Conservation (phyloP, 2,113 vertebrate genomes). For the Acrocephalus kingi region DNA sequence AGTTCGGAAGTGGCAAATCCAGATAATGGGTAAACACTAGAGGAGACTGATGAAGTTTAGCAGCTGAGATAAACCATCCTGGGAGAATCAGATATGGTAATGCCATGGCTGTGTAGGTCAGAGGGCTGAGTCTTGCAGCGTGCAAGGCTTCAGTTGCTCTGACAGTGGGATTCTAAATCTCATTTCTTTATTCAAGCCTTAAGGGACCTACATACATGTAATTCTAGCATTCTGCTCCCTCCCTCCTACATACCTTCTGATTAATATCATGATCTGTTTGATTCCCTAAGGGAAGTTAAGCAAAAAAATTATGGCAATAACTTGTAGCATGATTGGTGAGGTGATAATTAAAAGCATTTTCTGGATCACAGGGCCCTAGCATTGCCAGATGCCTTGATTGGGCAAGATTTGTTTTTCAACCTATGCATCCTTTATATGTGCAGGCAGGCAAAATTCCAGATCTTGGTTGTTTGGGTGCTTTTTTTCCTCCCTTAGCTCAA, state of each 20-base stretch:
- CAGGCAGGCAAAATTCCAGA: neutral
- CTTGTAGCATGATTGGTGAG: slow-evolving; percentile 56
- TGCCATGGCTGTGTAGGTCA: slow-evolving; percentile 2
- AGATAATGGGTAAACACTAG: slow-evolving; percentile 41
- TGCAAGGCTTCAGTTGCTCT: slow-evolving; percentile 21
- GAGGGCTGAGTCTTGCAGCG: neutral
- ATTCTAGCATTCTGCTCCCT: slow-evolving; percentile 47
- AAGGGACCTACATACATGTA: slow-evolving; percentile 22
- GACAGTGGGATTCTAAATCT: neutral
- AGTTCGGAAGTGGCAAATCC: slow-evolving; percentile 43
- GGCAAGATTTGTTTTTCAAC: slow-evolving; percentile 19
- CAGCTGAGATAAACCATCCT: slow-evolving; percentile 39
- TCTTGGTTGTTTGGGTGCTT: neutral
- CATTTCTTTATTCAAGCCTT: slow-evolving; percentile 25
- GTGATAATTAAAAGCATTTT: slow-evolving; percentile 78
- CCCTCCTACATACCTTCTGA: slow-evolving; percentile 47
- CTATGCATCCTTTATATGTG: neutral
- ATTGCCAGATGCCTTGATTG: slow-evolving; percentile 23
- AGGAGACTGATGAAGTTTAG: slow-evolving; percentile 21
- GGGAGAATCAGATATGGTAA: slow-evolving; percentile 47
- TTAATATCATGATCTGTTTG: slow-evolving; percentile 52
- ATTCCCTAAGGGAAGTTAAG: slow-evolving; percentile 39
- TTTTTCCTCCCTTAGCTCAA: neutral
- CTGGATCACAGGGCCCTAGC: neutral
- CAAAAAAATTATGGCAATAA: slow-evolving; percentile 55